These are phyloP conservation scores for Drosophila kambysellisi DNA, from an alignment of 2,888 invertebrate genomes.

Conservation along the genomic window DNA sequence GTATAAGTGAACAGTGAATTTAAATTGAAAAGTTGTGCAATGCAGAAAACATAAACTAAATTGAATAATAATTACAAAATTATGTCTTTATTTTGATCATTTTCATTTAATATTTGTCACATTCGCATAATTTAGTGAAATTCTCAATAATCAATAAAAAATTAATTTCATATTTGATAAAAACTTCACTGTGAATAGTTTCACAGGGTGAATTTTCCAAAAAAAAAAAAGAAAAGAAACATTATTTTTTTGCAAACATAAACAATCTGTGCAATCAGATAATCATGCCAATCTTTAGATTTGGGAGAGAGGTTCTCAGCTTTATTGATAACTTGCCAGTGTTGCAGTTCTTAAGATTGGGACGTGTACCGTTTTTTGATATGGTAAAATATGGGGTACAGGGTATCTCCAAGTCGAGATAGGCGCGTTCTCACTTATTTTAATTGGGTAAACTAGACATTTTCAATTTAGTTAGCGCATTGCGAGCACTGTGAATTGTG, in stretches of 20 bases:
- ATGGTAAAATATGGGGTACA: background rate
- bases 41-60: background rate
- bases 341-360: background rate
- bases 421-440: background rate
- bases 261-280: background rate
- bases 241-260: background rate
- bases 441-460: conserved; percentile 46
- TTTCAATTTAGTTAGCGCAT: conserved; percentile 25
- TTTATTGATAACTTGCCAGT: background rate
- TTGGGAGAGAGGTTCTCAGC: background rate
- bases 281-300: background rate
- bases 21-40: background rate
- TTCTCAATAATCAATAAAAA: background rate
- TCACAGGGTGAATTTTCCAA: background rate
- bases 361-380: background rate
- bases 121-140: background rate
- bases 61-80: background rate
- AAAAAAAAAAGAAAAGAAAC: background rate
- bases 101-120: background rate
- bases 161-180: background rate
- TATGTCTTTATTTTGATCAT: background rate
- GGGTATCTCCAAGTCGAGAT: conserved; percentile 1
- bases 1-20: too few relatives aligned
- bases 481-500: conserved; percentile 12
- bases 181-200: background rate